Percentiles rank a stretch among this genome's conserved stretches.
Conservation (phyloP, 2,888 invertebrate species). For the Herminia tarsipennalis region DNA sequence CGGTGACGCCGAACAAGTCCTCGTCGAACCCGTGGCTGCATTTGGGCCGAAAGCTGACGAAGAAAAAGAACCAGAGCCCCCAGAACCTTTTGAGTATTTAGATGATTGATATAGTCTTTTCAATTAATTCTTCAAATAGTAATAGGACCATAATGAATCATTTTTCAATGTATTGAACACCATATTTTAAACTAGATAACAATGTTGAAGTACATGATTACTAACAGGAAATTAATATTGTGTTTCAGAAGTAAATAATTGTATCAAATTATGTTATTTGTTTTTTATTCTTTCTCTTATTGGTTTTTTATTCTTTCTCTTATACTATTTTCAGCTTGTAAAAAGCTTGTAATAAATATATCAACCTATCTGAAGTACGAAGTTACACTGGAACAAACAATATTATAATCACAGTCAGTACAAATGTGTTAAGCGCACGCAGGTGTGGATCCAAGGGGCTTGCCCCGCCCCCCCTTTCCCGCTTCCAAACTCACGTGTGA, state of each 20-base stretch:
- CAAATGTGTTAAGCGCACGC: too few relatives aligned
- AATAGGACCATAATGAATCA: constrained; percentile 56
- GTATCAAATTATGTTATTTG: constrained; percentile 25
- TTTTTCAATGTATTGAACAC: constrained; percentile 65
- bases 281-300: constrained; percentile 12
- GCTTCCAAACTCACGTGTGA: too few relatives aligned
- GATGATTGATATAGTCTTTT: constrained; percentile 88
- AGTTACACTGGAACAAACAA: too few relatives aligned
- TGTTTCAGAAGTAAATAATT: constrained; percentile 60
- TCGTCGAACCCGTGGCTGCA: constrained; percentile 97
- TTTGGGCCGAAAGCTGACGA: constrained; percentile 97
- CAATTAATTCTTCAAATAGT: constrained; percentile 51
- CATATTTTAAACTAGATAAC: constrained; percentile 55
- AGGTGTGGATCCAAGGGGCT: too few relatives aligned
- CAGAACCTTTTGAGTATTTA: constrained; percentile 98
- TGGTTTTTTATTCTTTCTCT: too few relatives aligned
- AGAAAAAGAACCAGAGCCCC: constrained; percentile 98
- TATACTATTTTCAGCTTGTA: too few relatives aligned
- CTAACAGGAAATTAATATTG: constrained; percentile 63
- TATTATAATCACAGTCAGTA: too few relatives aligned
- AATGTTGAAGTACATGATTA: constrained; percentile 63
- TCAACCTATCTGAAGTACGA: too few relatives aligned
- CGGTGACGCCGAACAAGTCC: constrained; percentile 92
- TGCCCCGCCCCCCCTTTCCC: too few relatives aligned
- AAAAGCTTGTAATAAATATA: too few relatives aligned